Conservation (phyloP, 2,888 invertebrate species). For the Rhimphoctona megacephalus region DNA sequence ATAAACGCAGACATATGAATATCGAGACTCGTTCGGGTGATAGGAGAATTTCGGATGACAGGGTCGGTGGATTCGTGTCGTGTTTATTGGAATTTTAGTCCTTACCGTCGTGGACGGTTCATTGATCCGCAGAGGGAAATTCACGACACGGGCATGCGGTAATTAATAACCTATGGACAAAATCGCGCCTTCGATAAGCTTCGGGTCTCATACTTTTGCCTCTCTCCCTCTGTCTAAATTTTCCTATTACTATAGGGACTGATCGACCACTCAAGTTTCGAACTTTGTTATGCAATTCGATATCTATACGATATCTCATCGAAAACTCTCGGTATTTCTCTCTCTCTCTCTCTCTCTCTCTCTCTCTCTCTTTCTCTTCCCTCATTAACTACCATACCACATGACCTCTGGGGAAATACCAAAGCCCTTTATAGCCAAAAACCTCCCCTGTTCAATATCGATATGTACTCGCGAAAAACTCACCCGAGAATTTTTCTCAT, state of each 20-base stretch:
- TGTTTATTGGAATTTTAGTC: not conserved
- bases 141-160: not conserved
- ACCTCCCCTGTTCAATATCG: not conserved
- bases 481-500: not conserved
- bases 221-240: not conserved
- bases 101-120: not conserved
- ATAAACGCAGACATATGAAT: not conserved
- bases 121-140: not conserved
- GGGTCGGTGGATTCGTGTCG: not conserved
- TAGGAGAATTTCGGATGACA: not conserved
- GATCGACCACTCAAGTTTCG: slow-evolving; percentile 15
- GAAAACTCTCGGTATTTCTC: not conserved
- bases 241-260: not conserved
- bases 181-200: not conserved
- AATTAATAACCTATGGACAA: not conserved
- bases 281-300: slow-evolving; percentile 6
- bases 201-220: not conserved
- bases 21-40: not conserved
- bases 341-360: slow-evolving; percentile 1
- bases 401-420: not conserved
- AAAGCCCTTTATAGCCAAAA: not conserved
- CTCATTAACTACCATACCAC: slow-evolving; percentile 5
- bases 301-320: not conserved
- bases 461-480: not conserved
- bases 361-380: not conserved